These are phyloP conservation scores for Lophochroa leadbeateri DNA, from an alignment of 2,113 vertebrate genomes.

Conservation along the genomic window DNA sequence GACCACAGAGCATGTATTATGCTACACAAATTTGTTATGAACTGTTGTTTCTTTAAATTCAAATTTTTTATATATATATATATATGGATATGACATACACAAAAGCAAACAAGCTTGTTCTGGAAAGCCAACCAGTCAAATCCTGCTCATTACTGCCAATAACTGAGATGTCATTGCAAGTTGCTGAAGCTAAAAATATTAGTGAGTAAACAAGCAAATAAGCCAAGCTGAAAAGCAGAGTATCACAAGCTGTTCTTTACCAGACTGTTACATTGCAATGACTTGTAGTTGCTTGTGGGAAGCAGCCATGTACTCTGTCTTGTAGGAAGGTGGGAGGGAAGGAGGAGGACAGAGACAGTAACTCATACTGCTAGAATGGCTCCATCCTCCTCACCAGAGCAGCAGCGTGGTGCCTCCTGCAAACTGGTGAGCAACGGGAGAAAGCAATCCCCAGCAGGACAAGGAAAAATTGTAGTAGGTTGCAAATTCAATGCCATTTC, in stretches of 20 bases:
- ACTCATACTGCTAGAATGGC: neutral
- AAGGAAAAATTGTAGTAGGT: neutral
- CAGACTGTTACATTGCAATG: neutral
- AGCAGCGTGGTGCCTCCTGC: neutral
- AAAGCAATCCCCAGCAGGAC: neutral
- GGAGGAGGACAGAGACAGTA: neutral
- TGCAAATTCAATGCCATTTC: neutral
- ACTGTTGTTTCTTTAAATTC: neutral
- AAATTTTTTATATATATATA: neutral
- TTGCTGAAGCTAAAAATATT: neutral
- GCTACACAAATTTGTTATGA: neutral
- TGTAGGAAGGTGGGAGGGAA: neutral
- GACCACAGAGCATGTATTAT: neutral
- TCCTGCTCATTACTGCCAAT: conserved; percentile 23
- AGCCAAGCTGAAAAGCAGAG: neutral
- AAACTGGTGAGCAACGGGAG: neutral
- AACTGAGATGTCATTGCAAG: neutral
- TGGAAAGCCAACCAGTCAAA: neutral
- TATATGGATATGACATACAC: neutral
- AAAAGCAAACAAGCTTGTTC: neutral
- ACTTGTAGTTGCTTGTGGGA: neutral
- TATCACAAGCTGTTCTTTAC: neutral
- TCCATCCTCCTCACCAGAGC: neutral
- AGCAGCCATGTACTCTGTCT: neutral
- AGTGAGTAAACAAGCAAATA: conserved; percentile 4